Base-by-base conservation (phyloP, 2,113 vertebrate species). In the rabbit (Oryctolagus cuniculus) region DNA sequence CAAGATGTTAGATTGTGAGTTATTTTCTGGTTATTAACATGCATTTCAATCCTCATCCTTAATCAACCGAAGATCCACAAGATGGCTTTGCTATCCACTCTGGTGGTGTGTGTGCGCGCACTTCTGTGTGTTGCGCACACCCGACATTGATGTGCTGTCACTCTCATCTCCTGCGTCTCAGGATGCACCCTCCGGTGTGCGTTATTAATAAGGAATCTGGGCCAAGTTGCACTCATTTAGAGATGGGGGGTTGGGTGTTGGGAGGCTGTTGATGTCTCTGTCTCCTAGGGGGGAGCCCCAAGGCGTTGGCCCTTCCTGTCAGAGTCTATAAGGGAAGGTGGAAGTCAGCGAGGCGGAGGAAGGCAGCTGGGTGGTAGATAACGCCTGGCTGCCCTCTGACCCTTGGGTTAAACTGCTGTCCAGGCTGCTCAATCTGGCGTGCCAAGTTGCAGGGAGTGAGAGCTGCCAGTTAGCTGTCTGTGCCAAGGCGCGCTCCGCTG, bases 371-470 rank as follows among this genome's bases (percentile, higher is more conserved):
- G 97, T 91, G 97, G 98, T 98, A 98, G 98, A 98, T 99, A 98
- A 99, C 96, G 98, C 98, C 99, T 99, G 98, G 98, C 98, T 99
- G 99, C 94, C 99, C 99, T 98, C 98, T 99, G 99, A 99, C 98
- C 98, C 98, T 86, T 92, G 87, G 99, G 98, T 98, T 97, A 98
- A 98, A 98, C 98, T 98, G 98, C 96, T 98, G 98, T 99, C 98
- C 99, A 98, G 98, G 98, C 98, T 98, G 97, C 78, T 98, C 75
- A 38, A 97, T 96, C 98, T 98, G 98, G 97, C 89, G 98, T 98
- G 98, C 98, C 77, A 98, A 96, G 98, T 99, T 98, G 96, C 94
- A 89, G 90, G 98, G 98, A 98, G 97, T 97, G 98, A 98, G 96
- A 97, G 86, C 91, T 98, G 98, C 98, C 99, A 99, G 98, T 94